phyloP scores from a whole-genome alignment of 2,888 invertebrate genomes.

The Odontocolon sp. region DNA sequence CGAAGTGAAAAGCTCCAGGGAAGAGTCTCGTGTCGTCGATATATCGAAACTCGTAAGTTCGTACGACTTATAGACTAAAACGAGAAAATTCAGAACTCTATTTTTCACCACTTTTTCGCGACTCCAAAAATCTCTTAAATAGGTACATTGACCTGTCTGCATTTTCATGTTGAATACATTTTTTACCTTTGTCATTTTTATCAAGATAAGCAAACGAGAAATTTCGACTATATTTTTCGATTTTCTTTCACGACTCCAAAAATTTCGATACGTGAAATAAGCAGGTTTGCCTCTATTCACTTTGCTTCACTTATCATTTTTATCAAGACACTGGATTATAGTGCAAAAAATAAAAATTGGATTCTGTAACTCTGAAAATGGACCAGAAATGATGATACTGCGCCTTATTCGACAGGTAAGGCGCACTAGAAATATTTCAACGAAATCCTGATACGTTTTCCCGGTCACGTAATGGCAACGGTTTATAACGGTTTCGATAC shows the following conservation, averaged over 20 bases:
- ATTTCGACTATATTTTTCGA: too few relatives aligned
- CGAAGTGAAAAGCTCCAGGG: neutral
- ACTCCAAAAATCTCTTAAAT: neutral
- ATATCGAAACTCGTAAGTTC: neutral
- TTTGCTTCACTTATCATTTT: too few relatives aligned
- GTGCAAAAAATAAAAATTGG: too few relatives aligned
- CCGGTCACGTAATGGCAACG: slow-evolving; percentile 68
- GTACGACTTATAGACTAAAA: neutral
- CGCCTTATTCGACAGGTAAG: neutral
- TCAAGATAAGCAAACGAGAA: too few relatives aligned
- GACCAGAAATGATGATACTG: neutral
- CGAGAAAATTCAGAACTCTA: neutral
- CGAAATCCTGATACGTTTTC: slow-evolving; percentile 56
- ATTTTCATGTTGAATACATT: neutral
- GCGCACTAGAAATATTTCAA: slow-evolving; percentile 28
- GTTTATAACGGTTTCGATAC: slow-evolving; percentile 64
- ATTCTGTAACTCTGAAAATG: too few relatives aligned
- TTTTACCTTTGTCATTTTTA: neutral
- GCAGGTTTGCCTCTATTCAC: too few relatives aligned
- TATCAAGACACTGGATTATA: too few relatives aligned
- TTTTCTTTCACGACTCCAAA: too few relatives aligned
- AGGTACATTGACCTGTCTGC: too few relatives aligned
- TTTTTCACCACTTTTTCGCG: neutral
- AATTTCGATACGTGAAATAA: too few relatives aligned
- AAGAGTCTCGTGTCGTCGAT: neutral